Conservation (phyloP, 1,140 invertebrate species). For the Neodiprion virginianus region DNA sequence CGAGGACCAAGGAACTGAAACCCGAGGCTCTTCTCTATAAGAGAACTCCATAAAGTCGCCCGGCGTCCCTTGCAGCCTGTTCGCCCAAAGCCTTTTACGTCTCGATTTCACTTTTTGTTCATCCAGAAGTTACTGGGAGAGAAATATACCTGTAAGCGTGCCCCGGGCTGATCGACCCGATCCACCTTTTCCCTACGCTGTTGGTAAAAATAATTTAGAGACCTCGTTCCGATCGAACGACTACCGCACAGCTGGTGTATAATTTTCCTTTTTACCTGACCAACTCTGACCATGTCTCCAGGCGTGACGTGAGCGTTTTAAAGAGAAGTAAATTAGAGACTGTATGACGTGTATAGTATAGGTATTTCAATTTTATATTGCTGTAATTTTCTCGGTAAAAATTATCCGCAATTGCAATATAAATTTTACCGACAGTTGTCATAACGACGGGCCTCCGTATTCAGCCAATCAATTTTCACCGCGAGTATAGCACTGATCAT, state of each 20-base stretch:
- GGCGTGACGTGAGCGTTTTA: not conserved
- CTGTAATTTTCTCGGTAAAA: too few relatives aligned
- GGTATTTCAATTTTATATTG: too few relatives aligned
- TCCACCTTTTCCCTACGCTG: not conserved
- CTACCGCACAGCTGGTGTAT: not conserved
- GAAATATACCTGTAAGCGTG: not conserved
- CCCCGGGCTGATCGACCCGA: not conserved
- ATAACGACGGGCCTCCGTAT: too few relatives aligned
- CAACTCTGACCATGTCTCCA: not conserved
- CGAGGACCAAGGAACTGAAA: too few relatives aligned
- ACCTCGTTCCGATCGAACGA: conserved; percentile 2
- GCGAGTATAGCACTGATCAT: too few relatives aligned
- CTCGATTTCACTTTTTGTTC: conserved; percentile 5
- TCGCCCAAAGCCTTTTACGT: not conserved
- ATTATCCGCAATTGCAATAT: too few relatives aligned
- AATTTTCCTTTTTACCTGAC: not conserved
- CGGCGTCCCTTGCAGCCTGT: too few relatives aligned
- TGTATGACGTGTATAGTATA: too few relatives aligned
- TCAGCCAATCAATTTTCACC: too few relatives aligned
- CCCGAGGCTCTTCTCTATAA: too few relatives aligned
- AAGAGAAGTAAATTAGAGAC: not conserved
- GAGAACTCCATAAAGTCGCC: too few relatives aligned
- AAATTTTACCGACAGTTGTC: too few relatives aligned
- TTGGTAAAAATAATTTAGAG: not conserved
- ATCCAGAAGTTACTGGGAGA: not conserved